A percentile compares a stretch with the other conserved stretches of the same genome.
Conservation (phyloP, 2,797 vertebrate species). For the Paguma larvata region DNA sequence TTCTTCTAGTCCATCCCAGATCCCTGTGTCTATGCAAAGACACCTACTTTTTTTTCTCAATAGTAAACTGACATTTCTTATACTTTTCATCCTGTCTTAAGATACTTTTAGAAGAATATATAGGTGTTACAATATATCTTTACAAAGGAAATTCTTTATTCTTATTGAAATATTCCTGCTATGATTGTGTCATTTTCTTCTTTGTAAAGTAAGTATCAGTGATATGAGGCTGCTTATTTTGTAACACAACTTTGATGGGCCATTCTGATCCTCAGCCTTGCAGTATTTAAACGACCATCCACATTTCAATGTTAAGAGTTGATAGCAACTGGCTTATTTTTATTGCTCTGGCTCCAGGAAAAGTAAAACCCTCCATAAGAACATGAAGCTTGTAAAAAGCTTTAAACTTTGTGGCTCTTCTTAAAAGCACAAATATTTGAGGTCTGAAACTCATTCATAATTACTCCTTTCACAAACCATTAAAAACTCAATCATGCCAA, state of each 20-base stretch:
- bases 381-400: constrained; percentile 70
- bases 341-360: constrained; percentile 75
- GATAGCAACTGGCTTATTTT: constrained; percentile 73
- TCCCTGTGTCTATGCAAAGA: not conserved
- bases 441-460: constrained; percentile 67
- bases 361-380: constrained; percentile 74
- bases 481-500: constrained; percentile 62
- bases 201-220: constrained; percentile 37
- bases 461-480: constrained; percentile 70
- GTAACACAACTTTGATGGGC: not conserved
- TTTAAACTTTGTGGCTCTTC: constrained; percentile 72
- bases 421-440: constrained; percentile 79
- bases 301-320: constrained; percentile 80
- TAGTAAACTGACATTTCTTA: not conserved
- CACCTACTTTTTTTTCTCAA: not conserved
- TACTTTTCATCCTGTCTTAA: not conserved
- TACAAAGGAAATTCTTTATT: not conserved
- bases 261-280: not conserved
- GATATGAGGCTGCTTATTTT: not conserved
- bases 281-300: not conserved
- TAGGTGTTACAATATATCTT: not conserved
- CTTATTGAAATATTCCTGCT: constrained; percentile 16
- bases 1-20: not conserved
- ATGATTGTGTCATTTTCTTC: not conserved
- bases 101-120: constrained; percentile 11